Evolutionary conservation across 2,113 vertebrate genomes (phyloP), one percentile per base, ranked within the genome.

Genomic region (Serilophus lunatus): DNA sequence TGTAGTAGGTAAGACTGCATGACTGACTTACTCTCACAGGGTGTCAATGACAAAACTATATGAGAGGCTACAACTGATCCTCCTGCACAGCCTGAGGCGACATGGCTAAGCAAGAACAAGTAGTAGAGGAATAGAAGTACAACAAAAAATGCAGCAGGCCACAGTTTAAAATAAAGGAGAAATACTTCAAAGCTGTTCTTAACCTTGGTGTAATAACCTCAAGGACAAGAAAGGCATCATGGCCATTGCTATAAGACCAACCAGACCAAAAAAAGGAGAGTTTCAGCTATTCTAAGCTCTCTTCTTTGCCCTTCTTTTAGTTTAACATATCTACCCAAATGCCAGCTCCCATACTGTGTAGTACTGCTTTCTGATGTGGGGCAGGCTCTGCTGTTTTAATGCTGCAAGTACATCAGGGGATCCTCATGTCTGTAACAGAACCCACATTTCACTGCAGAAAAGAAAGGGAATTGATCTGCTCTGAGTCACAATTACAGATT

Each of bases 401-500:
- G 45, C 44, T 88, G 51, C 13, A 85, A 42, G 24, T 59, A 71
- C 38, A 69, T 20, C 40, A 31, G 40, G n/a, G 38, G 26, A 88
- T 83, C 79, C 90, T 90, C 56, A 26, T 24, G 31, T 56, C 86
- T 88, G 40, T 80, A 77, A 70, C 1, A 3, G 83, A 94, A 74
- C 64, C 50, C 65, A 96, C 85, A 91, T 87, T 95, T 88, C 31
- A 51, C 36, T 66, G n/a, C 56, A 42, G 69, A 82, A 76, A 53
- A 57, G 60, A 88, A 92, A 88, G 31, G 40, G 69, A 91, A 92
- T 74, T 88, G 66, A 78, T 92, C 61, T 78, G 40, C 56, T 87
- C 65, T 51, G 61, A 96, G 57, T 86, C 88, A 83, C 59, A 93
- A 68, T 93, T 94, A 92, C 82, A 94, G 61, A 92, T 86, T 83